phyloP scores from a whole-genome alignment of 2,888 invertebrate species.

The Lypha dubia region DNA sequence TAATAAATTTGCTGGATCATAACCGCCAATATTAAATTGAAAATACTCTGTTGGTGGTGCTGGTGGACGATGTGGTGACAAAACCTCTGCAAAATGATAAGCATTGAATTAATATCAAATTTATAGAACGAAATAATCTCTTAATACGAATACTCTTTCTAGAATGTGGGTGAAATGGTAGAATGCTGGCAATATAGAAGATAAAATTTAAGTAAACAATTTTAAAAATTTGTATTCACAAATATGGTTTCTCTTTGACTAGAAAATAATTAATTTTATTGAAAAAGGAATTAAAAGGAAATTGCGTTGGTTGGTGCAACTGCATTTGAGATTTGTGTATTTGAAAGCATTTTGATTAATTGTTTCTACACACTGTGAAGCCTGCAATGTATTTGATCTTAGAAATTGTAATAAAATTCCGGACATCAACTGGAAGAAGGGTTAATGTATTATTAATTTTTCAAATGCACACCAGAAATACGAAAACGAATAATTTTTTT shows the following conservation, averaged over 20 bases:
- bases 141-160: neutral
- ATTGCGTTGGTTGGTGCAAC: constrained; percentile 24
- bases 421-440: neutral
- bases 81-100: constrained; percentile 86
- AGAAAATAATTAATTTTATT: constrained; percentile 45
- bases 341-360: constrained; percentile 47
- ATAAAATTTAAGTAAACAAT: constrained; percentile 7
- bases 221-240: neutral
- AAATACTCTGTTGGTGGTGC: constrained; percentile 95
- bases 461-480: too few relatives aligned
- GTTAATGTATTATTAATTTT: too few relatives aligned
- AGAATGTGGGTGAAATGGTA: neutral
- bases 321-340: constrained; percentile 46
- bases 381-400: neutral
- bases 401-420: neutral
- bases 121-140: neutral
- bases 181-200: neutral
- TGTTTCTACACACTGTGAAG: neutral
- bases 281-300: constrained; percentile 32
- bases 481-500: too few relatives aligned
- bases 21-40: constrained; percentile 94
- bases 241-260: neutral
- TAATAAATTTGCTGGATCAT: constrained; percentile 89
- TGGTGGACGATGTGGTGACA: constrained; percentile 94
- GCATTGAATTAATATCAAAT: constrained; percentile 36